Evolutionary conservation across 2,113 vertebrate species (phyloP).

Genomic region (Ovis aries): ARS-UI_Ramb_v3.0 NC_056054.1:16862001-16862500

Average conservation of each 20-base stretch:
- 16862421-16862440: background rate
- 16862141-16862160: background rate
- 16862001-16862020: background rate
- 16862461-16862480: background rate
- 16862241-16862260: background rate
- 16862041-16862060: background rate
- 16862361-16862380: background rate
- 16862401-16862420: background rate
- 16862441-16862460: slow-evolving; percentile 1
- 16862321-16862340: background rate
- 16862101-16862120: background rate
- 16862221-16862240: background rate
- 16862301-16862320: background rate
- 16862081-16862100: background rate
- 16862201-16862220: background rate
- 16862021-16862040: background rate
- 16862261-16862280: background rate
- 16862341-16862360: background rate
- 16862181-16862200: background rate
- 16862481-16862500: background rate
- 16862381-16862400: background rate
- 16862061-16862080: background rate
- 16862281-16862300: background rate
- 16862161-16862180: background rate
- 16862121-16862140: background rate